Evolutionary conservation across 2,113 vertebrate species (phyloP), one percentile per base, ranked within the genome.

Genomic region (Seriola quinqueradiata): DNA sequence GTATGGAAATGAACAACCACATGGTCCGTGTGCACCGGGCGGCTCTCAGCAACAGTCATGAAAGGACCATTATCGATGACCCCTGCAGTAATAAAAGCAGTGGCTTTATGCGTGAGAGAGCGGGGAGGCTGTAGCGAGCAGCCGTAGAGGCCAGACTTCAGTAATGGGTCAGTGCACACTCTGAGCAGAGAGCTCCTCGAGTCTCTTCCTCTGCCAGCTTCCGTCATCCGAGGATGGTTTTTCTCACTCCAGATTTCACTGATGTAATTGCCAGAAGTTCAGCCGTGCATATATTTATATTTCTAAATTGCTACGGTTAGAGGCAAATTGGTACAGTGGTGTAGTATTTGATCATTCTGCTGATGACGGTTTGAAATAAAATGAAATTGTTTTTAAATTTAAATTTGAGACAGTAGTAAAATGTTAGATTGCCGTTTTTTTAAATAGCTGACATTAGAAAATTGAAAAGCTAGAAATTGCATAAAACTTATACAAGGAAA

Each of bases 91-190:
- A 87, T 82, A 85, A 77, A 87, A 82, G 80, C 77, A 66, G 72
- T 38, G 38, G 67, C 75, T 84, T 73, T 88, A 72, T 79, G 84
- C 75, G 75, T 82, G 80, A 77, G 77, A 67, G 83, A 86, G 68
- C 75, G 59, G 17, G 36, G 48, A 92, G 69, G 78, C 85, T 83
- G 83, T n/a, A 61, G 44, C 54, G 48, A 83, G 74, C 82, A 73
- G 81, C 73, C 77, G 71, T 34, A 77, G 72, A 85, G 87, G 88
- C 88, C 86, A 87, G 76, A 74, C 84, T 79, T 92, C 89, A 84
- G 89, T 71, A 59, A 90, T 58, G 86, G 93, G 93, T 94, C 92
- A 92, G 63, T 83, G 89, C 77, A 80, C 88, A 73, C 85, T 87
- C 88, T 88, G 60, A 89, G 81, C 82, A 74, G 73, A 92, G 80